A percentile compares a stretch with the other conserved stretches of the same genome.
phyloP scores from a whole-genome alignment of 2,113 vertebrate genomes.

The Ophiodon elongatus region DNA sequence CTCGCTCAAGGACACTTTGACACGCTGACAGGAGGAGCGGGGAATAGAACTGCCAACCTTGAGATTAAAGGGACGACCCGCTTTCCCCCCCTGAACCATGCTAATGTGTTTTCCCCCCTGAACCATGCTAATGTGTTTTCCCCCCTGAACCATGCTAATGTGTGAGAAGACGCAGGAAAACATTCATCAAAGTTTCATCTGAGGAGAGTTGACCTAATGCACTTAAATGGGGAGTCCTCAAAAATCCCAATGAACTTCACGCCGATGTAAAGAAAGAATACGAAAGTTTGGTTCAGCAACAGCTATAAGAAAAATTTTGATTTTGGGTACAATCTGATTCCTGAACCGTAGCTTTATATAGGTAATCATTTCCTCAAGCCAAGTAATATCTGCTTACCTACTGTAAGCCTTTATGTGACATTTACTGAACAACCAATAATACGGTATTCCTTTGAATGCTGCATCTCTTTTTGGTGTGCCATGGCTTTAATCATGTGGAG shows the following conservation, averaged over 20 bases:
- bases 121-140: too few relatives aligned
- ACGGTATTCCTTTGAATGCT: conserved; percentile 22
- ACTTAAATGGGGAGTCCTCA: too few relatives aligned
- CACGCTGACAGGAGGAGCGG: too few relatives aligned
- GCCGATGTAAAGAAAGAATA: not conserved
- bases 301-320: not conserved
- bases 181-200: too few relatives aligned
- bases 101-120: too few relatives aligned
- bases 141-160: too few relatives aligned
- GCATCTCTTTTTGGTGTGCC: not conserved
- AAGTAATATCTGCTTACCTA: conserved; percentile 4
- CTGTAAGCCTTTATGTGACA: conserved; percentile 26
- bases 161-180: too few relatives aligned
- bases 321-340: conserved; percentile 13
- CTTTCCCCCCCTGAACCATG: not conserved
- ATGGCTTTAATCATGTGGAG: conserved; percentile 33
- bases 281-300: not conserved
- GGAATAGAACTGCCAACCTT: not conserved
- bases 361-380: conserved; percentile 29
- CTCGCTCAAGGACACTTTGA: not conserved
- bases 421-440: conserved; percentile 46
- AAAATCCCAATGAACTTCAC: not conserved
- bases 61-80: too few relatives aligned
- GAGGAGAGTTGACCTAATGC: too few relatives aligned
- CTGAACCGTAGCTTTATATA: conserved; percentile 22